A percentile compares a stretch with the other conserved stretches of the same genome.
Conservation (phyloP, 2,113 vertebrate genomes). For the Shinisaurus crocodilurus region DNA sequence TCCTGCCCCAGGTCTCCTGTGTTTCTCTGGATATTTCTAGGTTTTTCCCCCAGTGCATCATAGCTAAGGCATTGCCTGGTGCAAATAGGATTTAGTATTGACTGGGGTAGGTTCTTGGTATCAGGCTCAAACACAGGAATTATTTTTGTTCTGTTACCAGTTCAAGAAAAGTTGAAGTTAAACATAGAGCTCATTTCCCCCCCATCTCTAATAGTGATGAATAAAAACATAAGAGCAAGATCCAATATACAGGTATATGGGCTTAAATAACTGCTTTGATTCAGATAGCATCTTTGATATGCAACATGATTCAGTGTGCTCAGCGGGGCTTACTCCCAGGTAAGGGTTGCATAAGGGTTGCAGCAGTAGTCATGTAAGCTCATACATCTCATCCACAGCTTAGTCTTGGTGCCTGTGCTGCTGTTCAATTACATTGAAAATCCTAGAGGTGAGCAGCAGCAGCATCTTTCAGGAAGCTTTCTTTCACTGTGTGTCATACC, state of each 20-base stretch:
- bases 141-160: neutral
- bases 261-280: neutral
- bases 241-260: neutral
- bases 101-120: neutral
- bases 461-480: neutral
- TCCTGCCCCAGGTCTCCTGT: neutral
- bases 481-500: neutral
- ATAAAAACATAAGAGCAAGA: neutral
- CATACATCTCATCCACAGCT: neutral
- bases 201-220: neutral
- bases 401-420: neutral
- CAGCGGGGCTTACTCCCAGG: neutral
- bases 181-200: neutral
- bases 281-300: neutral
- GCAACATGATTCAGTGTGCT: neutral
- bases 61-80: neutral
- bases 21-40: neutral
- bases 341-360: neutral
- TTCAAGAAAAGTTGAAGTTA: neutral
- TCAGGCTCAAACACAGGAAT: neutral
- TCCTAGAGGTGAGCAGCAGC: neutral
- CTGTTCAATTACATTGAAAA: neutral
- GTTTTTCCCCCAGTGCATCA: neutral
- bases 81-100: neutral
- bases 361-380: neutral